Evolutionary conservation across 2,888 invertebrate species (phyloP), one percentile per base, ranked within the genome.

Genomic region (Acrobasis repandana): DNA sequence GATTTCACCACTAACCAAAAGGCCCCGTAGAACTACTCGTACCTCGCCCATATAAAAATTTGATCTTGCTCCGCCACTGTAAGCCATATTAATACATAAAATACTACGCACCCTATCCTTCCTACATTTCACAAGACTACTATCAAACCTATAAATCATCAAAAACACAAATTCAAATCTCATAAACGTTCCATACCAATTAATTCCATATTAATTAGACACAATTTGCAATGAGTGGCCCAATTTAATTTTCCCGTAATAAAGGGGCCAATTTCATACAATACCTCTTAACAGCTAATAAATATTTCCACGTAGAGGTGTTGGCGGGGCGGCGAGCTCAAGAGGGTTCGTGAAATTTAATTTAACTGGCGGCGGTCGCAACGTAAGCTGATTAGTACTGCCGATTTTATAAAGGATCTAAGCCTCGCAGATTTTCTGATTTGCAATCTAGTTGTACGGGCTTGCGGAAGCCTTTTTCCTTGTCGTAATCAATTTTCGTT

Each of bases 271-370:
- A 59, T 57, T 56, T 57, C 57, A 57, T 48, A 60, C 61, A 52
- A 61, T 61, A 59, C 58, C 62, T 58, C 36, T 46, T 61, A 56
- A 63, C 51, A 59, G 61, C 65, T 59, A 61, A 62, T 65, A 63
- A 64, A 65, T 63, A 65, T 63, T 59, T 62, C 56, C 51, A 60
- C 60, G 52, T 28, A 33, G 43, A 52, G 59, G 59, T 46, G 52
- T 52, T 28, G 51, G 33, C 18, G 51, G 34, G 50, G 38, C 48
- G 47, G 16, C 56, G 16, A 16, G 33, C 33, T 56, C 47, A 15
- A 33, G 15, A 47, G 38, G 54, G 56, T 16, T 20, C 28, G 20
- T 11, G 57, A 34, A 57, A 57, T 48, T 48, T 57, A 48, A 57
- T 57, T 47, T 57, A 57, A 48, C 47, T 57, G 38, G 38, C 5